These are phyloP conservation scores for Sarcophaga rosellei DNA, from an alignment of 2,888 invertebrate species.

Conservation along the genomic window DNA sequence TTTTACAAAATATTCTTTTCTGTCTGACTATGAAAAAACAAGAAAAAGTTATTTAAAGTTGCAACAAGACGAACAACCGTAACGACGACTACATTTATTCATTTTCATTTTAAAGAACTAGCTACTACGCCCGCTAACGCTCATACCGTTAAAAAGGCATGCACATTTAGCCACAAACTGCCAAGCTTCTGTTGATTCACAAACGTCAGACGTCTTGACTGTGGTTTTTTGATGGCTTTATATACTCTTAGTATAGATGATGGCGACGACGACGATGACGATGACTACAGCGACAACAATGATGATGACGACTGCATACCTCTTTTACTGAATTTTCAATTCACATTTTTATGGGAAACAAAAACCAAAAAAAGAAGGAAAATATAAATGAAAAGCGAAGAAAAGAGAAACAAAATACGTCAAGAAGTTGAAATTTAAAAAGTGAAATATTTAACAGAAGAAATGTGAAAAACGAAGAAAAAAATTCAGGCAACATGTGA, in stretches of 20 bases:
- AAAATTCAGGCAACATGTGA: constrained; percentile 3
- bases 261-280: no score
- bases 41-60: constrained; percentile 33
- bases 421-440: constrained; percentile 41
- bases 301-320: not conserved
- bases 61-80: constrained; percentile 31
- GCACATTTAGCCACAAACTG: constrained; percentile 58
- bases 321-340: not conserved
- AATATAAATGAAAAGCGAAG: not conserved
- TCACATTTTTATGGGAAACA: not conserved
- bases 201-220: constrained; percentile 64
- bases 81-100: not conserved
- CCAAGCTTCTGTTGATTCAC: constrained; percentile 64
- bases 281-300: no score
- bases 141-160: constrained; percentile 26
- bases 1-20: constrained; percentile 44
- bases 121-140: not conserved
- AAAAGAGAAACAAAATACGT: constrained; percentile 40
- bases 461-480: constrained; percentile 24
- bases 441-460: constrained; percentile 26
- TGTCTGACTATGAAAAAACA: constrained; percentile 38
- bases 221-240: constrained; percentile 62
- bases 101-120: not conserved
- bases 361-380: not conserved
- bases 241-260: not conserved